Base-by-base conservation (phyloP, 2,113 vertebrate genomes). In the Bufo gargarizans region DNA sequence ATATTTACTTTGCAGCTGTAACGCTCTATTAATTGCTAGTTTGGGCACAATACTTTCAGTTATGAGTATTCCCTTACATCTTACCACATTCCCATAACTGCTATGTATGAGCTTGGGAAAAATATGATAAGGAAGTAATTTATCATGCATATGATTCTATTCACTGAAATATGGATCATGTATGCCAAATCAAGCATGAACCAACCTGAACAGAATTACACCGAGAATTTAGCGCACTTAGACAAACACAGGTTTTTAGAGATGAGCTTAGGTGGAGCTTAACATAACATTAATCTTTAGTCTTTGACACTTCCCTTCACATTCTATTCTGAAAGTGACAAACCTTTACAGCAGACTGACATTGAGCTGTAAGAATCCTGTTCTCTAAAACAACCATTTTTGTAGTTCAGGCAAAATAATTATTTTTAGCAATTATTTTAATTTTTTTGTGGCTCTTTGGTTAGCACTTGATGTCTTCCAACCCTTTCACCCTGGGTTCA, bases 261-360 rank as follows among this genome's bases (percentile, higher is more conserved):
- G 77, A 87, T 80, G 50, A 80, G 9, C 76, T 71, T 33, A 65
- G 76, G 63, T 80, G 49, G 86, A 78, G 50, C 58, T 80, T 87
- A 81, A 53, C 49, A 80, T 80, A 87, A 87, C 86, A 87, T 79
- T 80, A 14, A 55, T 56, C 33, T 87, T 87, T 59, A 56, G 11
- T 56, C 58, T 53, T 78, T 79, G 56, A 76, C 3, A 22, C 63
- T 84, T 55, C 50, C n/a, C 20, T 67, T 47, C n/a, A 69, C n/a
- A 69, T 76, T 45, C 33, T 81, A 59, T 43, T 61, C 14, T 81
- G 22, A 16, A 59, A 45, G 53, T 59, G 78, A 78, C 50, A 55
- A 55, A 33, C 12, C 77, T 55, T 78, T 55, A 56, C 19, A 55
- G 50, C 50, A 78, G 50, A 22, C 49, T 78, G 77, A 61, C 55